Conservation (phyloP, 1,140 invertebrate species). For the Luehdorfia chinensis region DNA sequence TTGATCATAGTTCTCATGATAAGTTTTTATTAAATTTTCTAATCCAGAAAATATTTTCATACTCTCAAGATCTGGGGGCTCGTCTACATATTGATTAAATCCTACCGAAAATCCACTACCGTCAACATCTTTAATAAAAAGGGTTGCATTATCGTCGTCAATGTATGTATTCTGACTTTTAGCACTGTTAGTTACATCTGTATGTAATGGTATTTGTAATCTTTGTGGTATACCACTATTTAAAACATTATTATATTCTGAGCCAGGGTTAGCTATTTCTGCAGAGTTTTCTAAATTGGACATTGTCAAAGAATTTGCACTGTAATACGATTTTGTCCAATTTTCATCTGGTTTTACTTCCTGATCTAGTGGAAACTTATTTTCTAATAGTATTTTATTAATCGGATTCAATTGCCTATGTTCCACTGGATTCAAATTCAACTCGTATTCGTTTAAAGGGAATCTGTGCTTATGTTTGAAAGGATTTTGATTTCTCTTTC, state of each 20-base stretch:
- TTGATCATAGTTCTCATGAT: conserved; percentile 45
- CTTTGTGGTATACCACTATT: conserved; percentile 49
- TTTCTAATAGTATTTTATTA: conserved; percentile 31
- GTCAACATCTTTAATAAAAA: conserved; percentile 56
- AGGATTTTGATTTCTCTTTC: conserved; percentile 54
- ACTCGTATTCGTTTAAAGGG: background rate
- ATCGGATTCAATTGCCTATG: conserved; percentile 48
- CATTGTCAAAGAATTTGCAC: conserved; percentile 36
- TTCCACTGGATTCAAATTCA: conserved; percentile 19
- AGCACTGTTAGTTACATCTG: conserved; percentile 22
- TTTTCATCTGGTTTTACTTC: conserved; percentile 29
- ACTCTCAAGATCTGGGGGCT: conserved; percentile 50
- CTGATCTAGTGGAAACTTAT: conserved; percentile 27
- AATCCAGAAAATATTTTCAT: conserved; percentile 56
- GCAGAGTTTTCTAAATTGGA: conserved; percentile 55
- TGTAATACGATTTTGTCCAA: conserved; percentile 34
- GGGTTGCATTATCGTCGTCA: conserved; percentile 41
- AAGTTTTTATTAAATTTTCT: conserved; percentile 51
- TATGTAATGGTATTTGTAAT: conserved; percentile 50
- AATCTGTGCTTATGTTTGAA: conserved; percentile 28
- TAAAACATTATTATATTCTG: conserved; percentile 44
- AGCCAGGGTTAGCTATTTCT: conserved; percentile 41
- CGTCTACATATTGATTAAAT: conserved; percentile 55
- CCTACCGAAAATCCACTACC: conserved; percentile 59
- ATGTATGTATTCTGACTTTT: conserved; percentile 20